Conservation (phyloP, 2,888 invertebrate genomes). For the Acrobasis suavella region DNA sequence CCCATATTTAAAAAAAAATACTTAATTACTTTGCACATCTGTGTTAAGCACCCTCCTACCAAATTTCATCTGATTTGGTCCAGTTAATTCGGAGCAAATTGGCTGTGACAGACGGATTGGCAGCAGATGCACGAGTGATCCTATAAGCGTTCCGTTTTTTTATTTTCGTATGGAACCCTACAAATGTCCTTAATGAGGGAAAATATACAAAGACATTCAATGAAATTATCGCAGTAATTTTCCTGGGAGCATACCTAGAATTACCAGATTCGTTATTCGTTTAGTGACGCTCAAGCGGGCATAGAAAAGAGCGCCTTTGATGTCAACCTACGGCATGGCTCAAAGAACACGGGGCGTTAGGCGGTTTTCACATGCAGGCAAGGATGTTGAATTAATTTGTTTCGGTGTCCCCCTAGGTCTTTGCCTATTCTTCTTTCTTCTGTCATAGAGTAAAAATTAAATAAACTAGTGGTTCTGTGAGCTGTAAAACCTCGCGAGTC, state of each 20-base stretch:
- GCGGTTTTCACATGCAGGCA: background rate
- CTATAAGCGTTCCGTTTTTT: no score
- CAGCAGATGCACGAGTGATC: no score
- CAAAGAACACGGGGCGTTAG: conserved; percentile 25
- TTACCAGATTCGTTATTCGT: background rate
- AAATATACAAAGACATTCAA: background rate
- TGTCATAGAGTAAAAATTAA: background rate
- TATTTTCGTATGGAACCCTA: no score
- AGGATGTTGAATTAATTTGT: background rate
- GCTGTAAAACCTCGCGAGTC: no score
- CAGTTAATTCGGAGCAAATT: no score
- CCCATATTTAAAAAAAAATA: no score
- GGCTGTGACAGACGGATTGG: no score
- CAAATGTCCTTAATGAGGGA: no score
- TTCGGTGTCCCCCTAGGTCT: background rate
- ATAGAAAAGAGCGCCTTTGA: conserved; percentile 33
- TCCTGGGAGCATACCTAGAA: background rate
- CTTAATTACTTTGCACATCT: no score
- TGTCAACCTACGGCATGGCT: conserved; percentile 28
- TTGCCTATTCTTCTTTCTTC: background rate
- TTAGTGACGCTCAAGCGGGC: conserved; percentile 25
- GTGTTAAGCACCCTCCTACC: no score
- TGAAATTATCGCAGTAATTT: background rate
- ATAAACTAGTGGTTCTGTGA: no score
- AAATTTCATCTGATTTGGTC: no score